Conservation (phyloP, 2,797 vertebrate species). For the Taenioides sp. region DNA sequence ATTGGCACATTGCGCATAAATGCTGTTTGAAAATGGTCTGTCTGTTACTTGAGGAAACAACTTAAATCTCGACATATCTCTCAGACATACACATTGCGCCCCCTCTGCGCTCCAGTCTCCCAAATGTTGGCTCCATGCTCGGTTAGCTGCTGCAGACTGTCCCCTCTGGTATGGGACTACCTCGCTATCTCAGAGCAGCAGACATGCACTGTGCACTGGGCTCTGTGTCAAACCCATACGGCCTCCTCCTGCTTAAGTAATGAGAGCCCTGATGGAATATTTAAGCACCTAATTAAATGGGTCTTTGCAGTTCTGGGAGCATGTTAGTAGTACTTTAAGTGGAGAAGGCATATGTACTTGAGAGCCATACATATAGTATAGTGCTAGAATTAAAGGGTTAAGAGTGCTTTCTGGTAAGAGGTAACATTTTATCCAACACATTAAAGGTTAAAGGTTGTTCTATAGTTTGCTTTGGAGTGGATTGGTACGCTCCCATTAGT, state of each 20-base stretch:
- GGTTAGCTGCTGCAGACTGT: slow-evolving; percentile 34
- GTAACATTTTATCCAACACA: too few relatives aligned
- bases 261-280: slow-evolving; percentile 76
- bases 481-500: too few relatives aligned
- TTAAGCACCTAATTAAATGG: slow-evolving; percentile 74
- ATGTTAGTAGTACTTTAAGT: slow-evolving; percentile 56
- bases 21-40: too few relatives aligned
- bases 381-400: too few relatives aligned
- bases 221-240: slow-evolving; percentile 66
- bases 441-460: too few relatives aligned
- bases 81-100: too few relatives aligned
- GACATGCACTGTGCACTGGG: slow-evolving; percentile 52
- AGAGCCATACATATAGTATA: neutral
- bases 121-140: slow-evolving; percentile 32
- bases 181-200: slow-evolving; percentile 68
- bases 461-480: too few relatives aligned
- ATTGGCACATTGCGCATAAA: too few relatives aligned
- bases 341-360: slow-evolving; percentile 39
- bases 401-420: too few relatives aligned
- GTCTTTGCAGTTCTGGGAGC: slow-evolving; percentile 50
- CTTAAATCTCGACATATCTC: too few relatives aligned
- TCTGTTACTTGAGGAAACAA: too few relatives aligned
- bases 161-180: slow-evolving; percentile 34
- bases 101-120: too few relatives aligned
- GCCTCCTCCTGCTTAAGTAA: slow-evolving; percentile 68